Evolutionary conservation across 2,113 vertebrate species (phyloP).

Genomic region (Gadus macrocephalus): DNA sequence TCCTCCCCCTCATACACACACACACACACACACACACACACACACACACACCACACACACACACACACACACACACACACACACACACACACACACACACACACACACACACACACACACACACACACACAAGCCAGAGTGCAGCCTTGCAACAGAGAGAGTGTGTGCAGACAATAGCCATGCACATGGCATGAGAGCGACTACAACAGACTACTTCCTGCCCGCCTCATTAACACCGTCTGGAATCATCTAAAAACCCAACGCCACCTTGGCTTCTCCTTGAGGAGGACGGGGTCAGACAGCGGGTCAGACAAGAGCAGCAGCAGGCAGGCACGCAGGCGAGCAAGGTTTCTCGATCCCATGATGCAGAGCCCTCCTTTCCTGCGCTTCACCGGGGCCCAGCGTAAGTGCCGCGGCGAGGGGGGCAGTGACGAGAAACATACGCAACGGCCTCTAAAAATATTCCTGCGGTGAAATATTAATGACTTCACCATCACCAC

Average conservation of each 20-base stretch:
- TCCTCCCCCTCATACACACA: neutral
- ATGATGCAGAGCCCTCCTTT: slow-evolving; percentile 17
- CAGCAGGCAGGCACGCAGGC: neutral
- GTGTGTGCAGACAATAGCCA: slow-evolving; percentile 22
- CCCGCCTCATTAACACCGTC: slow-evolving; percentile 22
- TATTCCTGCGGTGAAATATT: slow-evolving; percentile 63
- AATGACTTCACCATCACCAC: slow-evolving; percentile 47
- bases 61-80: neutral
- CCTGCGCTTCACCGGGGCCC: slow-evolving; percentile 23
- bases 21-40: slow-evolving; percentile 4
- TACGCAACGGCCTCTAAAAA: slow-evolving; percentile 54
- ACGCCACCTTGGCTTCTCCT: slow-evolving; percentile 17
- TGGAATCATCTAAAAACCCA: slow-evolving; percentile 29
- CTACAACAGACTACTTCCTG: neutral
- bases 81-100: neutral
- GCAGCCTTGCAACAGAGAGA: slow-evolving; percentile 9
- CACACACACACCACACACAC: slow-evolving; percentile 1
- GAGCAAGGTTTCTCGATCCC: slow-evolving; percentile 7
- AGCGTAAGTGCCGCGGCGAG: slow-evolving; percentile 37
- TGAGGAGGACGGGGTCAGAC: slow-evolving; percentile 2
- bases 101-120: neutral
- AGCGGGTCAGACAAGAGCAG: slow-evolving; percentile 22
- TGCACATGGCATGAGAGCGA: neutral
- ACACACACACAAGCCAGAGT: neutral
- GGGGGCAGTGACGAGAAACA: slow-evolving; percentile 24